A percentile compares a stretch with the other conserved stretches of the same genome.
These are phyloP conservation scores for Clarias platycephalus DNA, from an alignment of 2,797 vertebrate genomes.

Conservation along the genomic window DNA sequence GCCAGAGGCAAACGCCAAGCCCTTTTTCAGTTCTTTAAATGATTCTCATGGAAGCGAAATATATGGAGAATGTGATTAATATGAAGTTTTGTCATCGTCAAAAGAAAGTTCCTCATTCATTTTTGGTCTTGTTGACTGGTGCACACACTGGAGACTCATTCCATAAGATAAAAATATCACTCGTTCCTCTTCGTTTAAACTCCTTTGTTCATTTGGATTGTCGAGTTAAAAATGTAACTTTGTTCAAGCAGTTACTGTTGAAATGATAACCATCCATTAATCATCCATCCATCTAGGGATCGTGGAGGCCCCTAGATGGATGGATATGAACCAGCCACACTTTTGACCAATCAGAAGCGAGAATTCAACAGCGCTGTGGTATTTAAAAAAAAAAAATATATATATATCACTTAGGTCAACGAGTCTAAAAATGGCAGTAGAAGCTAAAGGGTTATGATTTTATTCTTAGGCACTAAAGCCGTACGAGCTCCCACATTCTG, in stretches of 20 bases:
- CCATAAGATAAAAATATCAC: background rate
- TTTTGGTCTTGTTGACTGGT: too few species aligned
- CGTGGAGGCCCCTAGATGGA: too few species aligned
- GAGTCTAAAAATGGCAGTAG: background rate
- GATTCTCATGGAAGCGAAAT: background rate
- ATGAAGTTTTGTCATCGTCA: background rate
- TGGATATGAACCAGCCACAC: background rate
- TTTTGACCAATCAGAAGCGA: background rate
- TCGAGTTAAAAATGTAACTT: too few species aligned
- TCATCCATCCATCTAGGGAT: too few species aligned
- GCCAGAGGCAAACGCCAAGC: background rate
- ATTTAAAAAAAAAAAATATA: background rate
- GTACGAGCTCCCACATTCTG: conserved; percentile 12
- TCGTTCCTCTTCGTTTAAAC: background rate
- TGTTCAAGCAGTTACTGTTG: background rate
- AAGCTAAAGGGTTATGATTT: conserved; percentile 29
- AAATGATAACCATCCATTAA: background rate
- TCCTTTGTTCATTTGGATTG: background rate
- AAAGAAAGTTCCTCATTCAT: background rate
- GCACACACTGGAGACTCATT: background rate
- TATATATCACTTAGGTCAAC: background rate
- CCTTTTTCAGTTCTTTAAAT: background rate
- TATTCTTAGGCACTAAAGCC: conserved; percentile 44
- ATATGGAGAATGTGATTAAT: background rate
- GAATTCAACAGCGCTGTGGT: background rate